Percentiles rank a stretch among this genome's conserved stretches.
Evolutionary conservation across 2,888 invertebrate genomes (phyloP).

Genomic region (Cynaeus angustus): DNA sequence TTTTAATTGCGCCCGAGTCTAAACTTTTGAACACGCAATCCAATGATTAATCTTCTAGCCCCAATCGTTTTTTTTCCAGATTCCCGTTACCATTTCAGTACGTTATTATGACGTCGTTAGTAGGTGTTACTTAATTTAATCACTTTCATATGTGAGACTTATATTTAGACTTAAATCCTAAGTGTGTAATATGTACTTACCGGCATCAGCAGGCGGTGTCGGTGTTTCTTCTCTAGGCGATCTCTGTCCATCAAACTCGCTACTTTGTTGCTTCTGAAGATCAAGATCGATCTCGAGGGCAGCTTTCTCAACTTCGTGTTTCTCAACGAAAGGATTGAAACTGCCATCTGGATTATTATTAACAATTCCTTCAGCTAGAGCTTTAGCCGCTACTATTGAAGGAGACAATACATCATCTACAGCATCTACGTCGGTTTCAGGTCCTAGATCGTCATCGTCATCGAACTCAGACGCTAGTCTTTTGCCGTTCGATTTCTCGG

Average conservation of each 20-base stretch:
- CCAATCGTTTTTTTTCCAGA: background rate
- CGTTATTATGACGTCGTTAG: constrained; percentile 5
- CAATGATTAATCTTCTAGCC: constrained; percentile 8
- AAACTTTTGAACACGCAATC: constrained; percentile 15
- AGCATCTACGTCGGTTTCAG: constrained; percentile 84
- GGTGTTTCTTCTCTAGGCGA: constrained; percentile 73
- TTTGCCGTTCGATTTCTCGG: constrained; percentile 62
- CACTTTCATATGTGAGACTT: constrained; percentile 4
- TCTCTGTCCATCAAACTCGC: constrained; percentile 58
- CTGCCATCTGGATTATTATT: constrained; percentile 56
- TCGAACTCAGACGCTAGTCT: constrained; percentile 61
- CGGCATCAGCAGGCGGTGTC: constrained; percentile 76
- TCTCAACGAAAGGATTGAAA: constrained; percentile 57
- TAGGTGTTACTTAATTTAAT: constrained; percentile 6
- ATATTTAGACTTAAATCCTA: constrained; percentile 9
- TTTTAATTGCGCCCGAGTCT: constrained; percentile 9
- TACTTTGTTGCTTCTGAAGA: constrained; percentile 60
- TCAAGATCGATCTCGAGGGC: constrained; percentile 62
- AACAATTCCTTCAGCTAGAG: constrained; percentile 65
- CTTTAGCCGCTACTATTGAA: constrained; percentile 65
- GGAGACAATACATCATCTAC: constrained; percentile 73
- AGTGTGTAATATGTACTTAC: constrained; percentile 69
- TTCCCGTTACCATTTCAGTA: background rate
- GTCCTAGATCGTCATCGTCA: constrained; percentile 79
- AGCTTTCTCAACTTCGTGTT: constrained; percentile 59